Base-by-base conservation (phyloP, 1,140 invertebrate species). In the Elymnias hypermnestra region DNA sequence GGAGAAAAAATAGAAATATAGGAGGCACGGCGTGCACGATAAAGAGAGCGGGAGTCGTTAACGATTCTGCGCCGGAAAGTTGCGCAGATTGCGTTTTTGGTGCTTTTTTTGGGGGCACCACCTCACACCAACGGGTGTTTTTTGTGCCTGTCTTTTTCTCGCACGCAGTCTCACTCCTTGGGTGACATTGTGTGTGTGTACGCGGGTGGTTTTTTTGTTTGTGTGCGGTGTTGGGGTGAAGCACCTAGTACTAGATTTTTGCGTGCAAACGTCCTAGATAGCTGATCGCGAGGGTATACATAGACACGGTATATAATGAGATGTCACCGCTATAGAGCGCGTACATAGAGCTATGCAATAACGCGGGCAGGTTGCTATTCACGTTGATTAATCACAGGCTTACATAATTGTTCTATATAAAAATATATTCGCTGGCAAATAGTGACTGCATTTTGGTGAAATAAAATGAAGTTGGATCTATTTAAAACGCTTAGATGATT, bases 1-100 rank as follows among this genome's bases (percentile, higher is more conserved):
- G 72, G 68, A 83, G 82, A 83, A 85, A 85, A 85, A 85, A 83
- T 85, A 82, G 82, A 85, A 85, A 85, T 85, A 85, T 85, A 85
- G 78, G 78, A 82, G 81, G 72, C 72, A 72, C 70, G 65, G 72
- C 69, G 71, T 77, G 70, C 69, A 83, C 76, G 81, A 84, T 84
- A 84, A 84, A 84, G 78, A 84, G 81, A 83, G 76, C 75, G 71
- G 70, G 74, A 81, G 74, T 81, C 76, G 78, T 83, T 84, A 84
- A 84, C 81, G 78, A 84, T 84, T 84, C 78, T 84, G 81, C 81
- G 81, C 81, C 74, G 81, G 78, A 73, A 83, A 84, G 81, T 85
- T 85, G 81, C 81, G 81, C 81, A 85, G 81, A 81, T 77, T 77
- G 71, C 74, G 81, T 84, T 84, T 84, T 84, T 83, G 81, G 76